Percentiles rank a stretch among this genome's conserved stretches.
Evolutionary conservation across 2,113 vertebrate genomes (phyloP).

Genomic region (Podilymbus podiceps): DNA sequence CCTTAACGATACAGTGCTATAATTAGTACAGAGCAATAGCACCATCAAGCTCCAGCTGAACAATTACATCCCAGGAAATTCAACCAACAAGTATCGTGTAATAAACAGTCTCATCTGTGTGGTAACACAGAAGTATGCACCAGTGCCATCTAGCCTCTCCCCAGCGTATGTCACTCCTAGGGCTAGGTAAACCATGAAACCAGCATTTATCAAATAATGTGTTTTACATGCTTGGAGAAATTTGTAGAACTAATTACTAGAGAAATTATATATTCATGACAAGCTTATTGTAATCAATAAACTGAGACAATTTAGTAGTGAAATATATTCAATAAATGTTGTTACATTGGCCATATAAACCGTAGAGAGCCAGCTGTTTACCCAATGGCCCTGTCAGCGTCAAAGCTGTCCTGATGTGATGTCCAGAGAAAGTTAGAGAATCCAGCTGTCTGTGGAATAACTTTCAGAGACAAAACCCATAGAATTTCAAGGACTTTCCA

Average conservation of each 20-base stretch:
- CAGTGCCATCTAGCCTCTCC: conserved; percentile 66
- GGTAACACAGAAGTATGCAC: conserved; percentile 19
- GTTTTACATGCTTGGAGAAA: not conserved
- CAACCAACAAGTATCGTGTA: not conserved
- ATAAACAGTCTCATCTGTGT: not conserved
- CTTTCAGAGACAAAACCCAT: not conserved
- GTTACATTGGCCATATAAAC: not conserved
- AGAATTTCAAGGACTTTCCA: conserved; percentile 13
- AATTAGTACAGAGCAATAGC: conserved; percentile 62
- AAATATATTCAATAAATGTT: not conserved
- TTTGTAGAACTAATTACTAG: not conserved
- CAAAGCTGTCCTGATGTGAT: not conserved
- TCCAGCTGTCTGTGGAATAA: conserved; percentile 3
- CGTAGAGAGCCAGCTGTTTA: not conserved
- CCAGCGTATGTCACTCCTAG: not conserved
- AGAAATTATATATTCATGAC: not conserved
- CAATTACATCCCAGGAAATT: conserved; percentile 7
- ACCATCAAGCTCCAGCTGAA: conserved; percentile 58
- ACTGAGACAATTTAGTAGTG: not conserved
- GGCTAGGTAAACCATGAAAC: not conserved
- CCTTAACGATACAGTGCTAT: not conserved
- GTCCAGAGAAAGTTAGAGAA: conserved; percentile 4
- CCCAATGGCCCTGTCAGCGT: not conserved
- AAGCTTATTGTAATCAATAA: not conserved
- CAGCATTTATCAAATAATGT: not conserved